phyloP scores from a whole-genome alignment of 2,888 invertebrate species.

The Watsonalla binaria region DNA sequence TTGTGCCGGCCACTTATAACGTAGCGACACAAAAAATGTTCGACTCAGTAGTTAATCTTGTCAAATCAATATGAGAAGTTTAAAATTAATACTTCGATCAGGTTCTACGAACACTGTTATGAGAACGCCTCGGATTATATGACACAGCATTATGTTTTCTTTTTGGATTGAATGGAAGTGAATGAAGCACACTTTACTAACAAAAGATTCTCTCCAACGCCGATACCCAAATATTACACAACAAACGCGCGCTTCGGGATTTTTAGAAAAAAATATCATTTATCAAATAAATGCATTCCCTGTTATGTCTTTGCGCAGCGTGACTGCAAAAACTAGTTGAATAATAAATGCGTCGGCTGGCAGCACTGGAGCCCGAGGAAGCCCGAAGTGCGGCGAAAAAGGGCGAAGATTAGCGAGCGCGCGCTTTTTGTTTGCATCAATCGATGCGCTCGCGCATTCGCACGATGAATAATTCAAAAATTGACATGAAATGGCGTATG shows the following conservation, averaged over 20 bases:
- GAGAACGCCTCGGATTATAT: slow-evolving; percentile 46
- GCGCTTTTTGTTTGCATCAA: slow-evolving; percentile 78
- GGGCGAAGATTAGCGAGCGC: slow-evolving; percentile 76
- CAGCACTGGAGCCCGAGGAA: slow-evolving; percentile 66
- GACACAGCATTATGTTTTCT: slow-evolving; percentile 49
- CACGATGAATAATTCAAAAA: slow-evolving; percentile 79
- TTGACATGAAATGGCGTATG: slow-evolving; percentile 80
- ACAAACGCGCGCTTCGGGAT: slow-evolving; percentile 38
- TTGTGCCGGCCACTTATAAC: slow-evolving; percentile 29
- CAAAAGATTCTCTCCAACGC: slow-evolving; percentile 49
- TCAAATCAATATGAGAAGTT: slow-evolving; percentile 48
- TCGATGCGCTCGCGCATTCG: slow-evolving; percentile 79
- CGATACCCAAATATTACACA: slow-evolving; percentile 61
- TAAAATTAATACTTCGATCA: slow-evolving; percentile 45
- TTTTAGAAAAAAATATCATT: slow-evolving; percentile 60
- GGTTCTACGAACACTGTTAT: slow-evolving; percentile 49
- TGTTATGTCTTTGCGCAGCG: slow-evolving; percentile 73
- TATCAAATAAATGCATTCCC: slow-evolving; percentile 75
- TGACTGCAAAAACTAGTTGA: slow-evolving; percentile 76
- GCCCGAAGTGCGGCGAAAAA: slow-evolving; percentile 60
- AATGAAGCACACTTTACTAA: slow-evolving; percentile 45
- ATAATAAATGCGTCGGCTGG: slow-evolving; percentile 71
- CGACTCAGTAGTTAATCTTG: slow-evolving; percentile 39
- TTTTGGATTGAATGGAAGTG: slow-evolving; percentile 51
- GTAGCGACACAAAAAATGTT: slow-evolving; percentile 30